These are phyloP conservation scores for Orthosia gothica DNA, from an alignment of 2,888 invertebrate species.

Conservation along the genomic window DNA sequence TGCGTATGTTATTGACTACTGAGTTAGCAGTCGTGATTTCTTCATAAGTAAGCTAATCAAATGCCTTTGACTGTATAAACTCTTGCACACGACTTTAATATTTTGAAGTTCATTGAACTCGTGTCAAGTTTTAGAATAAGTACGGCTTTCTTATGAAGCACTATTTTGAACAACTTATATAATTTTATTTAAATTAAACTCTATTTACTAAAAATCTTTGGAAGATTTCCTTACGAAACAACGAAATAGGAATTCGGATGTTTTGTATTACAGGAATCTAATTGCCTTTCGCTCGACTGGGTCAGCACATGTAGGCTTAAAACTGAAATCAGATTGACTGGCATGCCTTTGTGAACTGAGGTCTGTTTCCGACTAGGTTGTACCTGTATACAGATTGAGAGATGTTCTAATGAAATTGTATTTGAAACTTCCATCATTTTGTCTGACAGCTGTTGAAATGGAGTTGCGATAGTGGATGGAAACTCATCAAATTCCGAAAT, in stretches of 20 bases:
- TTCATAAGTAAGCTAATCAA: slow-evolving; percentile 47
- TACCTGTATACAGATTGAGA: slow-evolving; percentile 3
- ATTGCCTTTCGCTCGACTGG: slow-evolving; percentile 19
- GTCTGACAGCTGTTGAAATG: slow-evolving; percentile 3
- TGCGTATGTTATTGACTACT: slow-evolving; percentile 23
- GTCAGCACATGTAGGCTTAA: slow-evolving; percentile 29
- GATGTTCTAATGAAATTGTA: slow-evolving; percentile 25
- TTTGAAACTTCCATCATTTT: slow-evolving; percentile 14
- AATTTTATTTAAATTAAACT: too few relatives aligned
- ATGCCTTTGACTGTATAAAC: slow-evolving; percentile 42
- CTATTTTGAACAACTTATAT: neutral
- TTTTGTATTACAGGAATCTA: slow-evolving; percentile 21
- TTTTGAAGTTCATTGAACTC: slow-evolving; percentile 42
- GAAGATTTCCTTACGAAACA: neutral
- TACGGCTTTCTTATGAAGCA: too few relatives aligned
- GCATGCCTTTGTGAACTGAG: slow-evolving; percentile 28
- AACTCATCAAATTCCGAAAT: neutral
- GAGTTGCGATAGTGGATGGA: neutral
- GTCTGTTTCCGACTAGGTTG: slow-evolving; percentile 22
- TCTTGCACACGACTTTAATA: slow-evolving; percentile 40
- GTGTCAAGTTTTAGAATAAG: neutral
- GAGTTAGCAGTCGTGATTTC: slow-evolving; percentile 54
- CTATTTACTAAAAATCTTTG: neutral
- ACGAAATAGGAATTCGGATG: neutral
- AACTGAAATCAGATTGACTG: slow-evolving; percentile 48